Evolutionary conservation across 2,113 vertebrate genomes (phyloP), one percentile per base, ranked within the genome.

Genomic region (Brachyhypopomus gauderio): DNA sequence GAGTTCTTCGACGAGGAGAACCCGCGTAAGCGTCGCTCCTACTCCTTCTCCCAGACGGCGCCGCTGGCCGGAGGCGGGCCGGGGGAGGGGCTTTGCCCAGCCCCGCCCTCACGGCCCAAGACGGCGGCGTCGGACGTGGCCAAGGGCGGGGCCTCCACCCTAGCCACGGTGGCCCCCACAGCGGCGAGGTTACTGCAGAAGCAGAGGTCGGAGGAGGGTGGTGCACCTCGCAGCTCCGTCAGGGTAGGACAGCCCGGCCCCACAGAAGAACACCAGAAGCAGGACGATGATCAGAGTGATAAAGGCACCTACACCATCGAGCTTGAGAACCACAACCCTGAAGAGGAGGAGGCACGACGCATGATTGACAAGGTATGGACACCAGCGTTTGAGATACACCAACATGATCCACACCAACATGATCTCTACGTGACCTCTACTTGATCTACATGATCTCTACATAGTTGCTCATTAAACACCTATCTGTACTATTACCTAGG

Each of bases 281-380:
- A 83, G 80, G 96, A 96, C 48, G 97, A 98, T 77, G 95, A 98
- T 85, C 96, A 96, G 88, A 98, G 96, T 76, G 96, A 98, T 88
- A 98, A 97, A 91, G 97, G 96, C 78, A 97, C 97, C 83, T 98
- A 98, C 86, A 97, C 96, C 80, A 98, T 98, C 62, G 97, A 99
- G 87, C 89, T 97, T 93, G 97, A 99, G 91, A 97, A 96, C 88
- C 94, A 91, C 78, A 97, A 96, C 89, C 90, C 94, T 72, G 97
- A 98, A 88, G 96, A 98, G 87, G 92, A 95, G 90, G 96, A 98
- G 93, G 97, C 96, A 79, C 92, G 97, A 55, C 96, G 95, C 87
- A 96, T 97, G 96, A 99, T 98, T 86, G 96, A 99, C 89, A 97
- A 97, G 96, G 97, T 98, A 93, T 86, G 90, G 45, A 70, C 20